phyloP scores from a whole-genome alignment of 2,797 vertebrate species.

The Melanotaenia boesemani region DNA sequence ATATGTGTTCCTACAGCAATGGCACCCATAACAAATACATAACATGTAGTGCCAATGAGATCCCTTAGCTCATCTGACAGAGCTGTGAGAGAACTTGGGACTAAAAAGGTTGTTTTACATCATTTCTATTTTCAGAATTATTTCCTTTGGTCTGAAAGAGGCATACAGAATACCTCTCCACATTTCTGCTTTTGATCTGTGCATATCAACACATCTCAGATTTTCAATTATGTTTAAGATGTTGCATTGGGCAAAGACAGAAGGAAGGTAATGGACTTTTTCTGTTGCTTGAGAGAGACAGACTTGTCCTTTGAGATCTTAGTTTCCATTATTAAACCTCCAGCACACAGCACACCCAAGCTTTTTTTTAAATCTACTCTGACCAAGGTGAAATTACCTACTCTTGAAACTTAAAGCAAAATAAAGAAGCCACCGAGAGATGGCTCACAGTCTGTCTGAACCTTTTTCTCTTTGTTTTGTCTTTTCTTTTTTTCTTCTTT shows the following conservation, averaged over 20 bases:
- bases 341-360: constrained; percentile 56
- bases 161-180: constrained; percentile 32
- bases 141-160: constrained; percentile 35
- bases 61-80: constrained; percentile 11
- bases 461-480: constrained; percentile 52
- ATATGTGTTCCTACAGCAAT: no score
- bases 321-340: constrained; percentile 81
- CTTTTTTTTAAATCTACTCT: constrained; percentile 63
- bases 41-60: constrained; percentile 1
- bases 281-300: constrained; percentile 75
- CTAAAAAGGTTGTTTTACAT: constrained; percentile 17
- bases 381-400: constrained; percentile 77
- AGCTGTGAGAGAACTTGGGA: neutral
- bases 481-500: constrained; percentile 43
- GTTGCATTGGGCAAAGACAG: constrained; percentile 75
- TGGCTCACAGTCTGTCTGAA: constrained; percentile 40
- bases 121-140: constrained; percentile 21
- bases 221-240: constrained; percentile 79
- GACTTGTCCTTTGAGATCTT: constrained; percentile 70
- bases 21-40: neutral
- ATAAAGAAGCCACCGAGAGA: constrained; percentile 42
- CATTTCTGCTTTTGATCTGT: constrained; percentile 57
- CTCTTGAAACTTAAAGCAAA: constrained; percentile 66
- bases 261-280: constrained; percentile 82
- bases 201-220: constrained; percentile 63